Evolutionary conservation across 1,140 invertebrate species (phyloP), one percentile per base, ranked within the genome.

Genomic region (Apis laboriosa): DNA sequence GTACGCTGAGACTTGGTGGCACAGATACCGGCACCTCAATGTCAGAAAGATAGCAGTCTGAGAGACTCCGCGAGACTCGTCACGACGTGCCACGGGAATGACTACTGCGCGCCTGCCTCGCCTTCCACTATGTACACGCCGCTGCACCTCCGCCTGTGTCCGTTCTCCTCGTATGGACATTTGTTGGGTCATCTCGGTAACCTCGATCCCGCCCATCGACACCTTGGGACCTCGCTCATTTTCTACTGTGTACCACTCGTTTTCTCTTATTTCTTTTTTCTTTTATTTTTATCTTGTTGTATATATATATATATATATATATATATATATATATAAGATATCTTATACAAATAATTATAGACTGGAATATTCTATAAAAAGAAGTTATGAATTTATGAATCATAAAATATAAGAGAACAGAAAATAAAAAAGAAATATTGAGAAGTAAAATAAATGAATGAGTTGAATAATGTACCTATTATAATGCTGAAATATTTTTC

Each of bases 21-120:
- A 92, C 91, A 90, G 91, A 92, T 92, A 92, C 90, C 84, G 89
- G 81, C 89, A 89, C 90, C 84, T 93, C 92, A 92, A 92, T 92
- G 91, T 93, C 92, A 92, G 66, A 90, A 43, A 93, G 92, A 92
- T 92, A 92, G 88, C 77, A 83, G 79, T 84, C 83, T 76, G 74
- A 67, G 80, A 86, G 80, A 86, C 60, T 73, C 84, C 84, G 73
- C 82, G 72, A 80, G 84, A 73, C 28, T 77, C 86, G 85, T 87
- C 86, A 79, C 81, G 77, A 83, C 80, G 75, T 74, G 75, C 81
- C 71, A 79, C 72, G 71, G 64, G 73, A 84, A 77, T 67, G 81
- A 56, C 70, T 64, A 82, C 73, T 71, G 80, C 61, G 80, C 82
- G 64, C 81, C 61, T 24, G 24, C 81, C 61, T 24, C n/a, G 56